Evolutionary conservation across 1,140 invertebrate genomes (phyloP).

Genomic region (Lepidostoma basale): DNA sequence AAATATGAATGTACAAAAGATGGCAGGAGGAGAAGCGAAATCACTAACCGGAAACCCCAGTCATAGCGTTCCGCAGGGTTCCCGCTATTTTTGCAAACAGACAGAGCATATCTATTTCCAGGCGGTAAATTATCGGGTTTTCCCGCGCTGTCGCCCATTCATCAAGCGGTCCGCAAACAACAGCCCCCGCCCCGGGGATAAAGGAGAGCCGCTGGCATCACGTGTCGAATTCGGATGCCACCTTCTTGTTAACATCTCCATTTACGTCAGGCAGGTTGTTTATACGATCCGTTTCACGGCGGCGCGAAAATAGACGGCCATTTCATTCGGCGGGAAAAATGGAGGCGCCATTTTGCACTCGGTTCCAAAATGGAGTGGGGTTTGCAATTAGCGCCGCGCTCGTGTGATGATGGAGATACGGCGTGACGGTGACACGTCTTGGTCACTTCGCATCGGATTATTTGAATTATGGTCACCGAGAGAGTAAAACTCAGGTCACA

Average conservation of each 20-base stretch:
- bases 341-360: not conserved
- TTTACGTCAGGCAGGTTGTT: conserved; percentile 37
- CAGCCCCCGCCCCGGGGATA: not conserved
- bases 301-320: conserved; percentile 25
- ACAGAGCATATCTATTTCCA: conserved; percentile 34
- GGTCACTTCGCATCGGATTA: no score
- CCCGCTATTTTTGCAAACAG: conserved; percentile 33
- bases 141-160: conserved; percentile 40
- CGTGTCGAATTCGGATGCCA: conserved; percentile 36
- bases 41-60: not conserved
- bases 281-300: conserved; percentile 23
- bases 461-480: no score
- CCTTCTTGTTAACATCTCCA: conserved; percentile 40
- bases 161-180: conserved; percentile 33
- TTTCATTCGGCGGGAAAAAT: conserved; percentile 17
- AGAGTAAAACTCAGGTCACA: no score
- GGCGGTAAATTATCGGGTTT: conserved; percentile 40
- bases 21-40: not conserved
- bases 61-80: not conserved
- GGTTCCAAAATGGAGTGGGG: not conserved
- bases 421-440: no score
- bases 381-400: no score
- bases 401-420: no score
- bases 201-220: conserved; percentile 25
- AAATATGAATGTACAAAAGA: no score